phyloP scores from a whole-genome alignment of 1,140 invertebrate species.

The Pseudomyrmex gracilis region DNA sequence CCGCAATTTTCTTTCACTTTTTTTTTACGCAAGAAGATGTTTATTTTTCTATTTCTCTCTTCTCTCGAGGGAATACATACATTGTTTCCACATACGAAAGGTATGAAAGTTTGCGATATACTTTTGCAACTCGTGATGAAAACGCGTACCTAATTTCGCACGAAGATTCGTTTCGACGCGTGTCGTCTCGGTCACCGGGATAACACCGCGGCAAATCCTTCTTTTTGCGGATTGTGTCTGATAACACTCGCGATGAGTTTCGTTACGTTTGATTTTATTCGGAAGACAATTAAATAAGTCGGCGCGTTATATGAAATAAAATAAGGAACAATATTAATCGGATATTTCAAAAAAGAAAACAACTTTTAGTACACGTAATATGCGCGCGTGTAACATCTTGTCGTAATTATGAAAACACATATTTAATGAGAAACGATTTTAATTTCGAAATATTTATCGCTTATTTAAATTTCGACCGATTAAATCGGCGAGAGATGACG shows the following conservation, averaged over 20 bases:
- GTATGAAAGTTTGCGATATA: constrained; percentile 22
- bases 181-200: constrained; percentile 33
- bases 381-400: background rate
- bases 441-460: background rate
- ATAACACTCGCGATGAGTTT: constrained; percentile 9
- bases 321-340: too few species aligned
- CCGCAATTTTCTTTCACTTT: background rate
- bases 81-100: constrained; percentile 22
- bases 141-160: constrained; percentile 47
- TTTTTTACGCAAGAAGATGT: background rate
- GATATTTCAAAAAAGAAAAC: too few species aligned
- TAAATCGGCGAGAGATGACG: constrained; percentile 16
- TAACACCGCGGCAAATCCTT: constrained; percentile 24
- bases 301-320: background rate
- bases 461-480: background rate
- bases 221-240: constrained; percentile 10
- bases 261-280: too few species aligned
- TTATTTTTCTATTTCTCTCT: background rate
- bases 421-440: background rate
- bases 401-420: background rate
- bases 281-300: background rate
- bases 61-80: constrained; percentile 40
- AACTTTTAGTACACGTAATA: too few species aligned
- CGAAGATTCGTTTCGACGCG: constrained; percentile 33
- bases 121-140: background rate